Evolutionary conservation across 2,113 vertebrate species (phyloP), one percentile per base, ranked within the genome.

Genomic region (Pongo pygmaeus): DNA sequence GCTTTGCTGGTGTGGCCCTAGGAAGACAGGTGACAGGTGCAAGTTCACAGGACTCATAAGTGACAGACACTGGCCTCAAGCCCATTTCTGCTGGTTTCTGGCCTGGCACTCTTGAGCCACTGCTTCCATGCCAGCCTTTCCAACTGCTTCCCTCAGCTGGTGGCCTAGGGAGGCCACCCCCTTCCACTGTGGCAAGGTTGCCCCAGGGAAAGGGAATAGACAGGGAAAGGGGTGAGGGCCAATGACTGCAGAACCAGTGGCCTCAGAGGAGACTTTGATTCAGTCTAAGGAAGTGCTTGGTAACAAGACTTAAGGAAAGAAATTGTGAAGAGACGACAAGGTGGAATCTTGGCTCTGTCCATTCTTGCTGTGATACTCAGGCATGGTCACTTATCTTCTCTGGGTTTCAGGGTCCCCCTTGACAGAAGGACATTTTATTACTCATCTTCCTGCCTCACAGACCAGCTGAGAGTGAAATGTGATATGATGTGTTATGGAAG

Each of bases 121-220:
- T 64, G 61, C 61, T 64, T 32, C 61, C 52, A n/a, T 0, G 5
- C 64, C 40, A 6, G 52, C 12, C 9, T 50, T 13, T 13, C 61
- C 61, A 27, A 64, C 12, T 38, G 50, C 52, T 40, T 17, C 17
- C 22, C 85, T 6, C 32, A 0, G 3, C 18, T 13, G 14, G 10
- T 35, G 52, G 32, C n/a, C 74, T 69, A 4, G 4, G 48, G 55
- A n/a, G 9, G 17, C 25, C 30, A 6, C 38, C 0, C 1, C 18
- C 25, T 61, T 9, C 61, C 40, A 1, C 5, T 4, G 17, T 6
- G 17, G 40, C 40, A 75, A 83, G 85, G 48, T 7, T 35, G 1
- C 6, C 13, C 6, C 30, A 3, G 1, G 0, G 48, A 30, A n/a
- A 13, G 8, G 22, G 12, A 23, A 11, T 8, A 50, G 17, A 59